Evolutionary conservation across 2,113 vertebrate species (phyloP).

Genomic region (Rutilus rutilus): DNA sequence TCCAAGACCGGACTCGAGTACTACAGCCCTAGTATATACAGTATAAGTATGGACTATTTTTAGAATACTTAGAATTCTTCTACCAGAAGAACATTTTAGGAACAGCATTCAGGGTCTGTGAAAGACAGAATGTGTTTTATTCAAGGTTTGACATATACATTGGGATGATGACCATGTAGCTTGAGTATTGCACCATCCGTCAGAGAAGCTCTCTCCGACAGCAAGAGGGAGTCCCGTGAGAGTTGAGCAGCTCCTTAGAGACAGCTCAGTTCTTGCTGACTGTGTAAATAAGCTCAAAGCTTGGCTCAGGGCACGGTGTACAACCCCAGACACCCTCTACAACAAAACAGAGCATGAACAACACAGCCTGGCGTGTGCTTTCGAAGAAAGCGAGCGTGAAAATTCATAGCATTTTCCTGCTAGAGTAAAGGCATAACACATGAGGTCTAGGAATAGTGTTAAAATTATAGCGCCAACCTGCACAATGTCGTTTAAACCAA

Average conservation of each 20-base stretch:
- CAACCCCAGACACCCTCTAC: slow-evolving; percentile 31
- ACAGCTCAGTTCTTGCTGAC: slow-evolving; percentile 36
- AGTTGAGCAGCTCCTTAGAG: slow-evolving; percentile 44
- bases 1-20: too few species aligned
- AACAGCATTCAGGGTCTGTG: not conserved
- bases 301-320: slow-evolving; percentile 22
- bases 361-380: slow-evolving; percentile 24
- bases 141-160: slow-evolving; percentile 1
- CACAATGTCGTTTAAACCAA: slow-evolving; percentile 9
- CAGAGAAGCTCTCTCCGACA: slow-evolving; percentile 40
- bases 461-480: not conserved
- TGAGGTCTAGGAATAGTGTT: not conserved
- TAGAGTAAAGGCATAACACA: not conserved
- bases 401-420: slow-evolving; percentile 7
- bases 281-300: slow-evolving; percentile 40
- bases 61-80: not conserved
- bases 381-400: not conserved
- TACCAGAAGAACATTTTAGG: not conserved
- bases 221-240: slow-evolving; percentile 39
- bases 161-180: slow-evolving; percentile 1
- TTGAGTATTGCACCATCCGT: slow-evolving; percentile 1
- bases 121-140: not conserved
- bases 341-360: slow-evolving; percentile 30
- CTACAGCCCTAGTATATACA: too few species aligned
- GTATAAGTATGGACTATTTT: not conserved